phyloP scores from a whole-genome alignment of 1,140 invertebrate species.

The Parapsyche elsis region DNA sequence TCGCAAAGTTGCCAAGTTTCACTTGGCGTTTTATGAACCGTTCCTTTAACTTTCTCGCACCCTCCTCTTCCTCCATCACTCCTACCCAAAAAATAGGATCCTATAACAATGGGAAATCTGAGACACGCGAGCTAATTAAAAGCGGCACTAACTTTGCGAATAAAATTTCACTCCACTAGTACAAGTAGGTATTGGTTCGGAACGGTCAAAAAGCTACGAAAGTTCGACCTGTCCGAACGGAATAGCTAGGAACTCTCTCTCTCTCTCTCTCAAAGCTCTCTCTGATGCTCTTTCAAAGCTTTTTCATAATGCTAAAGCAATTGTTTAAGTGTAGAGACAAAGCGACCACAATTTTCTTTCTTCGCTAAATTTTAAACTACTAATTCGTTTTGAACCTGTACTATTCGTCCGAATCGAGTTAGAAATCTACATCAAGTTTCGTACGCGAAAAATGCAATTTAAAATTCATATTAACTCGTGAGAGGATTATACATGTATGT shows the following conservation, averaged over 20 bases:
- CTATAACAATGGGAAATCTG: constrained; percentile 14
- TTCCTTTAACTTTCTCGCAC: background rate
- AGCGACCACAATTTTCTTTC: too few relatives aligned
- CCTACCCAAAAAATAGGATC: background rate
- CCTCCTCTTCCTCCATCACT: background rate
- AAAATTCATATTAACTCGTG: background rate
- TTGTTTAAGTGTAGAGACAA: too few relatives aligned
- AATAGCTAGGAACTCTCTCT: too few relatives aligned
- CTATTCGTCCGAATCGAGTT: too few relatives aligned
- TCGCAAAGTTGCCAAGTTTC: constrained; percentile 4
- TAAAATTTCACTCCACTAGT: constrained; percentile 2
- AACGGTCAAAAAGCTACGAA: background rate
- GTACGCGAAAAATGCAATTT: too few relatives aligned
- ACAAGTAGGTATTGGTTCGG: background rate
- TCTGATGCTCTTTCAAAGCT: too few relatives aligned
- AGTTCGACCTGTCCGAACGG: too few relatives aligned
- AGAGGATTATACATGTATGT: background rate
- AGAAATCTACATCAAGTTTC: too few relatives aligned
- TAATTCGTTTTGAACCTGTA: too few relatives aligned
- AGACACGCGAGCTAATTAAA: constrained; percentile 33
- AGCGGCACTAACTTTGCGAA: constrained; percentile 26
- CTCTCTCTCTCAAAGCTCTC: too few relatives aligned
- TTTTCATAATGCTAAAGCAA: too few relatives aligned
- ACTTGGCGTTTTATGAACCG: background rate
- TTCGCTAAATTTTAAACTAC: too few relatives aligned